A percentile compares a stretch with the other conserved stretches of the same genome.
Conservation (phyloP, 2,797 vertebrate species). For the Takifugu ocellatus region DNA sequence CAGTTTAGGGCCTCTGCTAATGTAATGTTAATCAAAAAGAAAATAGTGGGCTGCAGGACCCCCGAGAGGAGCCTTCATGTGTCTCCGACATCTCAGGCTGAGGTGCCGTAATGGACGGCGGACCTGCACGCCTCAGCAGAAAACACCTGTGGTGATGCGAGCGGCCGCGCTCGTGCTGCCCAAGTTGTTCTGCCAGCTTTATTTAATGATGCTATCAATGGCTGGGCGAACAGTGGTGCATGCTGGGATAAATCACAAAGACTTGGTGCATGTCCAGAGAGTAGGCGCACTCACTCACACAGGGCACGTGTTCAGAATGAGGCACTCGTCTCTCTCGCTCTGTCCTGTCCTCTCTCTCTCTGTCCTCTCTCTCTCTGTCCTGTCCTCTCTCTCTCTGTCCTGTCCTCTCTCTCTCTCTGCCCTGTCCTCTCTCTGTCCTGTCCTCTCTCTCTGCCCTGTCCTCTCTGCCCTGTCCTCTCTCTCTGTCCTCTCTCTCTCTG, state of each 20-base stretch:
- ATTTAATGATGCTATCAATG: slow-evolving; percentile 62
- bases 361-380: too few species aligned
- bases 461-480: too few species aligned
- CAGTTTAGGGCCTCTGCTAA: slow-evolving; percentile 51
- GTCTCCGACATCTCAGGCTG: slow-evolving; percentile 41
- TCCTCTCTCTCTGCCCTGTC: too few species aligned
- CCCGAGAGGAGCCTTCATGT: slow-evolving; percentile 45
- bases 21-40: slow-evolving; percentile 64
- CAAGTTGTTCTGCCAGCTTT: slow-evolving; percentile 50
- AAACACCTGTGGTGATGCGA: slow-evolving; percentile 46
- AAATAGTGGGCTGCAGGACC: slow-evolving; percentile 53
- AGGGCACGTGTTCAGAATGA: slow-evolving; percentile 21
- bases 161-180: slow-evolving; percentile 29
- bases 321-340: slow-evolving; percentile 22
- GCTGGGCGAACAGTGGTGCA: slow-evolving; percentile 34
- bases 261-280: slow-evolving; percentile 30
- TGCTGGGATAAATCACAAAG: slow-evolving; percentile 37
- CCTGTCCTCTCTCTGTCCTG: too few species aligned
- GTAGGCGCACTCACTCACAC: slow-evolving; percentile 12
- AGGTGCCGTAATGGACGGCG: slow-evolving; percentile 35
- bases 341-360: too few species aligned
- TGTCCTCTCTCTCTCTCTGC: too few species aligned
- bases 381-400: too few species aligned
- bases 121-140: slow-evolving; percentile 65
- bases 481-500: too few species aligned